Conservation (phyloP, 1,140 invertebrate genomes). For the Tetragonula clypearis region DNA sequence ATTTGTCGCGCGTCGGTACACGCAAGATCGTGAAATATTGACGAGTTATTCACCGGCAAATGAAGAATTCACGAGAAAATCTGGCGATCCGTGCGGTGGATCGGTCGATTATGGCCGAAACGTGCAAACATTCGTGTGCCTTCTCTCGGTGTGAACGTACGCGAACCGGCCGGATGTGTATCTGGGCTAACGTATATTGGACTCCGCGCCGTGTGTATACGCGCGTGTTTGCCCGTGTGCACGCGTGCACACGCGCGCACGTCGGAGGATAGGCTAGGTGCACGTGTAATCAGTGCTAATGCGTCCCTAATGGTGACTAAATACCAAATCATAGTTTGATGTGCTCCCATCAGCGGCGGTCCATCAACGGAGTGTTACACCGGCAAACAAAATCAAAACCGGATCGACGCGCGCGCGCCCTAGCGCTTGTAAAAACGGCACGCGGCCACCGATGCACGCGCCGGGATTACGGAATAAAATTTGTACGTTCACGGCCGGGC, state of each 20-base stretch:
- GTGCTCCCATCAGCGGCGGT: constrained; percentile 68
- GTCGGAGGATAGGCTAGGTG: constrained; percentile 57
- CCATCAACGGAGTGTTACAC: constrained; percentile 67
- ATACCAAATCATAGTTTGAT: constrained; percentile 80
- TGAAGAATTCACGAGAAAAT: constrained; percentile 63
- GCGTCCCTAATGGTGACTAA: constrained; percentile 80
- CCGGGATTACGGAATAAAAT: constrained; percentile 21
- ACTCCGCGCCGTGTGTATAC: constrained; percentile 20
- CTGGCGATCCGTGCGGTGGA: constrained; percentile 19
- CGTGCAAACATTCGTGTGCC: constrained; percentile 58
- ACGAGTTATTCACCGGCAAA: constrained; percentile 21
- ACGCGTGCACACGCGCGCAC: constrained; percentile 30
- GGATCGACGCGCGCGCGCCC: constrained; percentile 37
- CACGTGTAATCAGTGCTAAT: constrained; percentile 79
- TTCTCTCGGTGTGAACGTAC: constrained; percentile 34
- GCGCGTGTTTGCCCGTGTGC: neutral
- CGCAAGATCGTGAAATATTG: constrained; percentile 21
- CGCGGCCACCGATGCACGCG: too few species aligned
- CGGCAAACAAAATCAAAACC: constrained; percentile 66
- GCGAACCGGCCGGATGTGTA: constrained; percentile 45
- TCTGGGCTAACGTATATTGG: constrained; percentile 67
- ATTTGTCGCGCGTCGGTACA: constrained; percentile 1
- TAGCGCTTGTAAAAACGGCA: constrained; percentile 46
- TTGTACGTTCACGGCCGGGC: neutral
- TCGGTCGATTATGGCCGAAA: constrained; percentile 55